Evolutionary conservation across 1,140 invertebrate species (phyloP), one percentile per base, ranked within the genome.

Genomic region (Liolophura sinensis): DNA sequence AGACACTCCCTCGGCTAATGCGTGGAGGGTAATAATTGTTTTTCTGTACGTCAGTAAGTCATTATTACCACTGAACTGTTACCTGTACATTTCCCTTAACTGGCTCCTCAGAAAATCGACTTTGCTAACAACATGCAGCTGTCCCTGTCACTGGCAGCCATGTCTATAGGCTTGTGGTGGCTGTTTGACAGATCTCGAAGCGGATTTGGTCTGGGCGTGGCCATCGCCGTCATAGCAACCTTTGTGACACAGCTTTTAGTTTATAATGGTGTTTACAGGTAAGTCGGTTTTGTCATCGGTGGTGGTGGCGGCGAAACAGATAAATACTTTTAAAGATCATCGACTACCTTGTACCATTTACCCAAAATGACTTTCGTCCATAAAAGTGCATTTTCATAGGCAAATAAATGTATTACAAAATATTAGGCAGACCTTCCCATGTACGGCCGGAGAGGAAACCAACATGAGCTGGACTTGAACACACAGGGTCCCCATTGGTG

Each of bases 81-180:
- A 40, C 9, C 31, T 40, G 9, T 40, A 58, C 58, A 47, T 70
- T 56, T 68, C 69, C 77, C 74, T 82, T 81, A 71, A 82, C 73
- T 57, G 11, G 54, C 6, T 27, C 1, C 46, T 50, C 55, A 86
- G 84, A 86, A 85, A 82, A 79, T 86, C 47, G 83, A 84, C 58
- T 86, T 85, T 79, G 78, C 79, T 25, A 85, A 83, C 65, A 85
- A 86, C 66, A 67, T 85, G 50, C 85, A 86, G 71, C 74, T 86
- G 46, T 83, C 82, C 1, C 63, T 86, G 27, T 81, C 84, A 18
- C 68, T 86, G 49, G 78, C 82, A 24, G 80, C 84, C 3, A 79
- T 86, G 78, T 85, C 83, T 54, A 78, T 86, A 54, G 84, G 84
- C 0, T 66, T 86, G 58, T 86, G 85, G 85, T 86, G 84, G 84